phyloP scores from a whole-genome alignment of 2,797 vertebrate genomes.

The Glyptemys insculpta region DNA sequence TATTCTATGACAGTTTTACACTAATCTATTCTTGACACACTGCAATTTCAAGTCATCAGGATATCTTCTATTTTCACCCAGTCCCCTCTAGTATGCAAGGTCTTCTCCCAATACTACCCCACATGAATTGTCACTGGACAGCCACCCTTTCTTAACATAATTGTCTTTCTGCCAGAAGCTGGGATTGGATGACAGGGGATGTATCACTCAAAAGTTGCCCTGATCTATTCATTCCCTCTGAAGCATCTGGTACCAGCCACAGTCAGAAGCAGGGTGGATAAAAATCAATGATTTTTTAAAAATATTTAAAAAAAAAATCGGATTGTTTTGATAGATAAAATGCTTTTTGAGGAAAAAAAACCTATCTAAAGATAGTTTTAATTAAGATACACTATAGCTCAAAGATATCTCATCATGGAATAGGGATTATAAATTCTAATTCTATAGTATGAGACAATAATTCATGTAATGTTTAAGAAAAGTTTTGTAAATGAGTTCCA shows the following conservation, averaged over 20 bases:
- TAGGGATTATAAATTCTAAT: too few species aligned
- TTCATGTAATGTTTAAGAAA: too few species aligned
- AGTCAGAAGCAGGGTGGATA: too few species aligned
- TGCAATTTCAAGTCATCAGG: neutral
- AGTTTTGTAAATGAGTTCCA: too few species aligned
- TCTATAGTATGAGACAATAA: too few species aligned
- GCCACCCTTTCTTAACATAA: neutral
- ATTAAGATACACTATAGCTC: too few species aligned
- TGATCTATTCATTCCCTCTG: neutral
- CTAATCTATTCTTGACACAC: accelerated
- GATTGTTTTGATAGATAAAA: too few species aligned
- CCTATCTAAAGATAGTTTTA: too few species aligned
- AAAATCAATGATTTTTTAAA: too few species aligned
- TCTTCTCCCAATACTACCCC: neutral
- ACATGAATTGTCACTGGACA: neutral
- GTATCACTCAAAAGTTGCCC: neutral
- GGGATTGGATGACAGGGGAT: neutral
- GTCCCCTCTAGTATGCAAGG: neutral
- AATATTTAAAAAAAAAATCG: too few species aligned
- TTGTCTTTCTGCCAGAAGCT: neutral
- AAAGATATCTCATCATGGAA: too few species aligned
- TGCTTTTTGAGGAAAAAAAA: too few species aligned
- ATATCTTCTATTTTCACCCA: neutral
- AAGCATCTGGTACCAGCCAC: neutral
- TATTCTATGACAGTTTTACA: neutral